These are phyloP conservation scores for Dynastes hyllus DNA, from an alignment of 2,888 invertebrate genomes.

Conservation along the genomic window DNA sequence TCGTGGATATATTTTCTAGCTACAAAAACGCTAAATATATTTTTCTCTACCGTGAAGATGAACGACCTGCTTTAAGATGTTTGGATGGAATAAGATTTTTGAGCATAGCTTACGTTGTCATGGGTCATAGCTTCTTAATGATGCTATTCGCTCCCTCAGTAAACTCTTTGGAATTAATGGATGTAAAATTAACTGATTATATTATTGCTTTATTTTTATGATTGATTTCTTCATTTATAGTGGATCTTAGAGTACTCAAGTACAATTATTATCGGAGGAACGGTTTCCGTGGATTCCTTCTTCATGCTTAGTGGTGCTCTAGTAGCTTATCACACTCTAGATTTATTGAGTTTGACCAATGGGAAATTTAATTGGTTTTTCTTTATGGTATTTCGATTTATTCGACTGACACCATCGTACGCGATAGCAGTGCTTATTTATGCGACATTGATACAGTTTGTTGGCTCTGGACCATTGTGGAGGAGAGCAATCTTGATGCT, in stretches of 20 bases:
- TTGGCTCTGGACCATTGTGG: slow-evolving; percentile 73
- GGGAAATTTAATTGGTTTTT: slow-evolving; percentile 67
- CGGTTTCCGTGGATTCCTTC: slow-evolving; percentile 71
- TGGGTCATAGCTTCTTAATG: slow-evolving; percentile 70
- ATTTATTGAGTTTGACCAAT: slow-evolving; percentile 62
- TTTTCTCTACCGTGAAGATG: slow-evolving; percentile 53
- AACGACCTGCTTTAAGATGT: slow-evolving; percentile 60
- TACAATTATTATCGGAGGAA: slow-evolving; percentile 68
- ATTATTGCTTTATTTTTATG: not conserved
- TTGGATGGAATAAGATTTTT: slow-evolving; percentile 73
- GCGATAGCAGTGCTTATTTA: slow-evolving; percentile 69
- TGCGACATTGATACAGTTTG: slow-evolving; percentile 69
- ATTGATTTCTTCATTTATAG: slow-evolving; percentile 61
- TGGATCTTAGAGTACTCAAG: slow-evolving; percentile 67
- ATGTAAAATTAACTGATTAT: slow-evolving; percentile 60
- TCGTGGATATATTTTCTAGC: slow-evolving; percentile 58
- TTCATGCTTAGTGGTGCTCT: slow-evolving; percentile 71
- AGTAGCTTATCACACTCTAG: slow-evolving; percentile 68
- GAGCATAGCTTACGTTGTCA: slow-evolving; percentile 71
- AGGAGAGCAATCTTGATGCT: slow-evolving; percentile 56
- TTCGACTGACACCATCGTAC: slow-evolving; percentile 72
- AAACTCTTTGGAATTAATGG: slow-evolving; percentile 66
- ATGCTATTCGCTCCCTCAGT: slow-evolving; percentile 64
- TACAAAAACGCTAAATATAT: slow-evolving; percentile 59
- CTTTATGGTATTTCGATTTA: slow-evolving; percentile 70